A percentile compares a stretch with the other conserved stretches of the same genome.
Conservation (phyloP, 2,113 vertebrate genomes). For the Melanotaenia duboulayi region DNA sequence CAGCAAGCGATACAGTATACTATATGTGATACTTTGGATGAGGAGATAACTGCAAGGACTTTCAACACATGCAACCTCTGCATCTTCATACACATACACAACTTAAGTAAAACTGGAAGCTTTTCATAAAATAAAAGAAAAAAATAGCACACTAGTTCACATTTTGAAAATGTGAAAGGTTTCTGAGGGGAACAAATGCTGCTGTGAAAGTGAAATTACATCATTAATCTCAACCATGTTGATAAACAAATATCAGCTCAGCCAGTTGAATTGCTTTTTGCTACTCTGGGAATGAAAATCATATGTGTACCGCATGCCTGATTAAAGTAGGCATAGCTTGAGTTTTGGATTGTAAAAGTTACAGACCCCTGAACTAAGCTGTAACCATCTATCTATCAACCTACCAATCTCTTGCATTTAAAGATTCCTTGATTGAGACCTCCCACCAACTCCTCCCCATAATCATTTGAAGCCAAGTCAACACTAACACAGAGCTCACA, state of each 20-base stretch:
- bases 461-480: too few relatives aligned
- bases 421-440: too few relatives aligned
- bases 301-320: not conserved
- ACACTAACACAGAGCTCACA: too few relatives aligned
- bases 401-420: too few relatives aligned
- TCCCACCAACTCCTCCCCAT: too few relatives aligned
- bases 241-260: not conserved
- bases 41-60: not conserved
- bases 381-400: too few relatives aligned
- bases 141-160: not conserved
- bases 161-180: too few relatives aligned
- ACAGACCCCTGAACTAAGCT: too few relatives aligned
- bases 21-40: not conserved
- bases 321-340: not conserved
- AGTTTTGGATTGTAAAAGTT: too few relatives aligned
- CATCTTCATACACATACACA: not conserved
- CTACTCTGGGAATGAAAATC: not conserved
- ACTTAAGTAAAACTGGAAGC: too few relatives aligned
- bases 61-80: conserved; percentile 14
- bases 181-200: too few relatives aligned
- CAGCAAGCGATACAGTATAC: not conserved
- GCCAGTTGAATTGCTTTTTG: not conserved
- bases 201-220: not conserved
- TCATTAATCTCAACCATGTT: not conserved
- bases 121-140: not conserved